Evolutionary conservation across 2,888 invertebrate species (phyloP).

Genomic region (Nemotelus nigrinus): DNA sequence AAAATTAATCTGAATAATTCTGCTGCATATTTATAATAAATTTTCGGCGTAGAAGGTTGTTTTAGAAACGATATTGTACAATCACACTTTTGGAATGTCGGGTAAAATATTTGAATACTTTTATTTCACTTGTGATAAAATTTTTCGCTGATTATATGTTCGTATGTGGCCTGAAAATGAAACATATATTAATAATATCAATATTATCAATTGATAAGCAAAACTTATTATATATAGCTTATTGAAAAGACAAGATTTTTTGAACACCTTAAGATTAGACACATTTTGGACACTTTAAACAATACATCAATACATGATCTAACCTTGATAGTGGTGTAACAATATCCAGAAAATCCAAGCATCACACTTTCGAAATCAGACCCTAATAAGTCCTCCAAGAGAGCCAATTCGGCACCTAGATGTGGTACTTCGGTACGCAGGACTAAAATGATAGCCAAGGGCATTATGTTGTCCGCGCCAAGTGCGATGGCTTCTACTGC

Average conservation of each 20-base stretch:
- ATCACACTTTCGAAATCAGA: constrained; percentile 63
- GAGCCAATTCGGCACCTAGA: constrained; percentile 63
- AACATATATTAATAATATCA: too few relatives aligned
- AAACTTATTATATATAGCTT: neutral
- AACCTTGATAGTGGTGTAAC: constrained; percentile 63
- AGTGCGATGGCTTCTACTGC: constrained; percentile 58
- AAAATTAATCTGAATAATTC: neutral
- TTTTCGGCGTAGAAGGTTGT: neutral
- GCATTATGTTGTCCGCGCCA: constrained; percentile 62
- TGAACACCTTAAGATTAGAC: neutral
- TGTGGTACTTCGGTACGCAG: constrained; percentile 63
- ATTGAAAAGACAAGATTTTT: neutral
- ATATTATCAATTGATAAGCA: too few relatives aligned
- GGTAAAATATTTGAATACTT: neutral
- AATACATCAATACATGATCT: neutral
- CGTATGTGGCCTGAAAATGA: constrained; percentile 35
- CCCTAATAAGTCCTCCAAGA: constrained; percentile 63
- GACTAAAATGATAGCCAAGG: constrained; percentile 62
- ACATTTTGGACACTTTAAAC: neutral
- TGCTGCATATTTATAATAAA: neutral
- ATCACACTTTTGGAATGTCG: neutral
- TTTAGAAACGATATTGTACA: neutral
- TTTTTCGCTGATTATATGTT: constrained; percentile 41
- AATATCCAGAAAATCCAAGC: constrained; percentile 63
- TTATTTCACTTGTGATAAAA: constrained; percentile 30